Base-by-base conservation (phyloP, 2,113 vertebrate genomes). In the Mionectes macconnelli region DNA sequence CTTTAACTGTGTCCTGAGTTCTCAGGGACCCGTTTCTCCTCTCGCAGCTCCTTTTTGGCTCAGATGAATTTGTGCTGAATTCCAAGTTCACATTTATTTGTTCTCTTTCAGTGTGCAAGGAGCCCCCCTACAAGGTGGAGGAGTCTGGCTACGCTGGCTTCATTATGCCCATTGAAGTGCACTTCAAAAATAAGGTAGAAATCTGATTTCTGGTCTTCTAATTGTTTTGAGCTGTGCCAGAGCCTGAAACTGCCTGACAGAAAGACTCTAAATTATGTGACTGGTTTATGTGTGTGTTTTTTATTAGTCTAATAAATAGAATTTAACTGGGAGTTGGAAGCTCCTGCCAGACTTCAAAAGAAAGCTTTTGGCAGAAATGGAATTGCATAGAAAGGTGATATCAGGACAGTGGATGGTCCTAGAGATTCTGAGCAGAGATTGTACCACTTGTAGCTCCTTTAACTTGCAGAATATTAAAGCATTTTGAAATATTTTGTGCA, bases 91-190 rank as follows among this genome's bases (percentile, higher is more conserved):
- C 7, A 2, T 81, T 56, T 82, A 3, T 95, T 96, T 94, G 74
- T 53, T 95, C 96, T 96, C 80, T 97, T 95, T 57, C 97, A 99
- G 99, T 99, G 96, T 99, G 99, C 98, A 99, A 99, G 97, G 99
- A 99, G 97, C 99, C 99, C 81, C 99, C 99, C 14, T 99, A 99
- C 98, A 99, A 99, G 97, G 99, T 99, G 97, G 99, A 99, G 90
- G 99, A 99, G 97, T 99, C 99, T 72, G 99, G 99, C 72, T 99
- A 99, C 4, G 99, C 99, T 39, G 99, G 99, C 87, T 99, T 99
- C 98, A 99, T 99, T 96, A 99, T 99, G 99, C 99, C 99, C 59
- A 99, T 99, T 79, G 99, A 99, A 97, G 99, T 99, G 89, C 98
- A 99, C 98, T 99, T 99, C 98, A 99, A 99, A 97, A 99, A 99